phyloP scores from a whole-genome alignment of 2,888 invertebrate species.

The Ochropleura plecta region DNA sequence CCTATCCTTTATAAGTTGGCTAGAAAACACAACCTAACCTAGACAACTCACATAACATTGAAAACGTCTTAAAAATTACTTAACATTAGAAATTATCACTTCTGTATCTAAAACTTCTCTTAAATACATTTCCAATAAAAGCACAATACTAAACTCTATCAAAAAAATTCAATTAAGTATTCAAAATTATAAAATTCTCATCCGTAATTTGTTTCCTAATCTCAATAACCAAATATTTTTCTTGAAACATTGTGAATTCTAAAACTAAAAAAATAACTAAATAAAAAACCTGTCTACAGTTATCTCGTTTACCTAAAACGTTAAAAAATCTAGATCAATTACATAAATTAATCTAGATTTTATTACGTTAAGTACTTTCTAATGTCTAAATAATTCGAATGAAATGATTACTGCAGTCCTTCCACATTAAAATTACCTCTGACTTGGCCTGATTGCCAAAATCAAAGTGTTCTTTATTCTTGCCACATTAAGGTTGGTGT shows the following conservation, averaged over 20 bases:
- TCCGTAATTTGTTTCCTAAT: not conserved
- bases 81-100: not conserved
- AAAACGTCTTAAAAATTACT: not conserved
- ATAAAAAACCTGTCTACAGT: not conserved
- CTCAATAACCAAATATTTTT: conserved; percentile 20
- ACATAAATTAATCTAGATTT: conserved; percentile 3
- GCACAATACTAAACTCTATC: not conserved
- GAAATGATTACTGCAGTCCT: not conserved
- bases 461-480: not conserved
- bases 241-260: not conserved
- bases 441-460: not conserved
- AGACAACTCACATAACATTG: not conserved
- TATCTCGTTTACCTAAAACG: not conserved
- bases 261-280: not conserved
- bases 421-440: conserved; percentile 3
- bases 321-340: conserved; percentile 31
- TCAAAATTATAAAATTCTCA: not conserved
- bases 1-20: not conserved
- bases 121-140: conserved; percentile 7
- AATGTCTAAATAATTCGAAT: conserved; percentile 29
- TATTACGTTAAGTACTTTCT: conserved; percentile 46
- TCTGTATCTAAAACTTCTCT: not conserved
- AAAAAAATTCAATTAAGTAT: not conserved
- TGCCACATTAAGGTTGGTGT: not conserved
- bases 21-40: not conserved